Evolutionary conservation across 2,113 vertebrate genomes (phyloP).

Genomic region (Vidua chalybeata): DNA sequence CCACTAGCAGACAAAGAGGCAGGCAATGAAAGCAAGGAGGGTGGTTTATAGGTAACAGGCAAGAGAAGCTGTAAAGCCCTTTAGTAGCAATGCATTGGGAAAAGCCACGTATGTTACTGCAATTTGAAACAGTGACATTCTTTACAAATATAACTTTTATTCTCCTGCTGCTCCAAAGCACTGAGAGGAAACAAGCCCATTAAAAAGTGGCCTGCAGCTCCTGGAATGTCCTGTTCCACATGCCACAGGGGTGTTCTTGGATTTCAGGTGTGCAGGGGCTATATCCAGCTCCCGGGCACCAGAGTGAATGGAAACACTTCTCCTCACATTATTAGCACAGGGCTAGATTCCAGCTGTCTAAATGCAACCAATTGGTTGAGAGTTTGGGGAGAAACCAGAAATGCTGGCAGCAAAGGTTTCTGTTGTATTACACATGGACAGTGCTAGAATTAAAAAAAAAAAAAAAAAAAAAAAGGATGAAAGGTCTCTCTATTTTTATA

Average conservation of each 20-base stretch:
- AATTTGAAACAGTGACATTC: not conserved
- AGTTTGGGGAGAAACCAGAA: conserved; percentile 1
- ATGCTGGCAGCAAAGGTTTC: not conserved
- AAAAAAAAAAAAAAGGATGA: not conserved
- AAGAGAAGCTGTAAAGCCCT: not conserved
- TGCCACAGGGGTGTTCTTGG: not conserved
- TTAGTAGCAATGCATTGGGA: not conserved
- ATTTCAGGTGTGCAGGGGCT: conserved; percentile 13
- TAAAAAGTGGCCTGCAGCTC: not conserved
- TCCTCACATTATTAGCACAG: not conserved
- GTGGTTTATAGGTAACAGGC: not conserved
- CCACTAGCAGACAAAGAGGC: not conserved
- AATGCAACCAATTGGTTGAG: not conserved
- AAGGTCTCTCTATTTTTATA: conserved; percentile 53
- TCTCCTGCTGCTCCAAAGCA: not conserved
- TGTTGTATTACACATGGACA: not conserved
- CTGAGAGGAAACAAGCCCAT: not conserved
- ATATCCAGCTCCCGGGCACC: not conserved
- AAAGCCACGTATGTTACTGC: not conserved
- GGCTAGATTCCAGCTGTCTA: not conserved
- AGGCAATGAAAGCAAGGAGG: not conserved
- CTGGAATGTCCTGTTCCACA: not conserved
- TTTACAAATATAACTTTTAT: not conserved
- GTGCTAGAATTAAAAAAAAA: not conserved
- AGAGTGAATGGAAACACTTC: not conserved